Percentiles rank a stretch among this genome's conserved stretches.
Conservation (phyloP, 2,888 invertebrate species). For the Craniophora ligustri region DNA sequence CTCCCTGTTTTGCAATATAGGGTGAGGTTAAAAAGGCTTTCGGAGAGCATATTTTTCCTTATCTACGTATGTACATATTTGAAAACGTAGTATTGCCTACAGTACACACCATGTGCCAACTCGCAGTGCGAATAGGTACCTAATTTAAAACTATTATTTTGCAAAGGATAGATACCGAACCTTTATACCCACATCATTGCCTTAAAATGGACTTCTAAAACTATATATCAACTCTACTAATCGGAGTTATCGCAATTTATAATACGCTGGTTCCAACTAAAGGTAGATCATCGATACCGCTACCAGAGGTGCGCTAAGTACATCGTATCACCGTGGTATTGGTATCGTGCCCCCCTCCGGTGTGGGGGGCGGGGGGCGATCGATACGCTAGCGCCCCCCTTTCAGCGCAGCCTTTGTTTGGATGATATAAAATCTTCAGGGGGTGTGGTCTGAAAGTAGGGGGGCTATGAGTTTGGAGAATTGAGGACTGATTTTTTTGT, state of each 20-base stretch:
- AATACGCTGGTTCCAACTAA: background rate
- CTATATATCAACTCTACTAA: no score
- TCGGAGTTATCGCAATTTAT: background rate
- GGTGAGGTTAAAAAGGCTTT: no score
- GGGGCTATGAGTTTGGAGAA: slow-evolving; percentile 45
- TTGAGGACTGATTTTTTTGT: slow-evolving; percentile 25
- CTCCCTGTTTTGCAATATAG: no score
- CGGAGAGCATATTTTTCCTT: no score
- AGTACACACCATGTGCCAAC: no score
- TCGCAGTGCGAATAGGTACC: no score
- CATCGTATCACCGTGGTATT: slow-evolving; percentile 49
- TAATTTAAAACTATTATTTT: no score
- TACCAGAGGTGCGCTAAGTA: slow-evolving; percentile 41
- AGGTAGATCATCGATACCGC: slow-evolving; percentile 30
- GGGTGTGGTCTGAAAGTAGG: slow-evolving; percentile 70
- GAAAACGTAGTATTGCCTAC: no score
- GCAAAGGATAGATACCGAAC: no score
- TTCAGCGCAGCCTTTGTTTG: slow-evolving; percentile 77
- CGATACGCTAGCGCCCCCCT: slow-evolving; percentile 55
- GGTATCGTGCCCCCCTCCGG: slow-evolving; percentile 39
- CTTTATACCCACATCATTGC: no score
- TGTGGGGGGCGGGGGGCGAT: slow-evolving; percentile 38
- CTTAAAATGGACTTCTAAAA: no score
- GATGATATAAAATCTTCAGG: slow-evolving; percentile 83
- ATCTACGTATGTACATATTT: no score